Percentiles rank a stretch among this genome's conserved stretches.
These are phyloP conservation scores for Diaprepes abbreviatus DNA, from an alignment of 2,888 invertebrate genomes.

Conservation along the genomic window DNA sequence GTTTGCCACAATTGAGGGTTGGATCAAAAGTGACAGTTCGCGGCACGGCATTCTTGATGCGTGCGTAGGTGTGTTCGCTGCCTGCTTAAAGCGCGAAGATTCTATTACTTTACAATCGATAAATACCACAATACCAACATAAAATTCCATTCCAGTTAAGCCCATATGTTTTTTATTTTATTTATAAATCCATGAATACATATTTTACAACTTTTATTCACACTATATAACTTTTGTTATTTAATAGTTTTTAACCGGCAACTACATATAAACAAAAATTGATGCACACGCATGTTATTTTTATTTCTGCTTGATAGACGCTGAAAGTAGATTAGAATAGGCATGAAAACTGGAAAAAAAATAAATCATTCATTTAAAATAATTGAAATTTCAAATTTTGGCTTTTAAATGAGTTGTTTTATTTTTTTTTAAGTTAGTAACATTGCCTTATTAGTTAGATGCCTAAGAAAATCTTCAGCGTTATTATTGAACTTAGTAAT, in stretches of 20 bases:
- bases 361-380: too few relatives aligned
- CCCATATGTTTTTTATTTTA: conserved; percentile 15
- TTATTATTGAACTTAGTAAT: not conserved
- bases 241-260: not conserved
- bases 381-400: too few relatives aligned
- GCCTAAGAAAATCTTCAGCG: not conserved
- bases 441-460: too few relatives aligned
- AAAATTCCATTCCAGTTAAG: conserved; percentile 13
- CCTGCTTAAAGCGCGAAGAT: conserved; percentile 34
- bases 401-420: too few relatives aligned
- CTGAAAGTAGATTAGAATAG: not conserved
- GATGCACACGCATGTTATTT: not conserved
- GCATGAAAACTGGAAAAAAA: not conserved
- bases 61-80: conserved; percentile 49
- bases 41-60: conserved; percentile 47
- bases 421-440: too few relatives aligned
- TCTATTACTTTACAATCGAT: conserved; percentile 40
- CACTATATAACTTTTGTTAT: not conserved
- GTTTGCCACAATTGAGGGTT: conserved; percentile 37
- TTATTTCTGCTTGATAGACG: conserved; percentile 7
- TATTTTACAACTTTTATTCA: not conserved
- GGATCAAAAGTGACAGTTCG: conserved; percentile 48
- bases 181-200: not conserved
- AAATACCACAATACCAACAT: conserved; percentile 35
- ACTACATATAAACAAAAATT: not conserved